Evolutionary conservation across 2,797 vertebrate genomes (phyloP).

Genomic region (Periophthalmus magnuspinnatus): DNA sequence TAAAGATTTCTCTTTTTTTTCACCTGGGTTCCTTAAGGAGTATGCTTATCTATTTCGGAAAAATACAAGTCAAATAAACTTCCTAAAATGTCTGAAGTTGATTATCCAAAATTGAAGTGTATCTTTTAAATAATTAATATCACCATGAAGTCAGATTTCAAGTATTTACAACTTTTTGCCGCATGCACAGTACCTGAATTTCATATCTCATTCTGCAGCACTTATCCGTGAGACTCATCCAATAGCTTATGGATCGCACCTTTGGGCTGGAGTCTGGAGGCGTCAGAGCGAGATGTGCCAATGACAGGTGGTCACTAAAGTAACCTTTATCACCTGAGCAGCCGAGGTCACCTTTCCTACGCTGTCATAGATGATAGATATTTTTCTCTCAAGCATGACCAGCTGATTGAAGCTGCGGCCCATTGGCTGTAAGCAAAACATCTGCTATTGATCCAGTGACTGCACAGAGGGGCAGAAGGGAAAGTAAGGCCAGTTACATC

Average conservation of each 20-base stretch:
- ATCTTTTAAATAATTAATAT: not conserved
- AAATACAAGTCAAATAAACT: conserved; percentile 2
- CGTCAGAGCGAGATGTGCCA: conserved; percentile 52
- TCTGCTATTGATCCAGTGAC: conserved; percentile 50
- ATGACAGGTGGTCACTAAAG: conserved; percentile 71
- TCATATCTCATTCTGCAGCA: conserved; percentile 60
- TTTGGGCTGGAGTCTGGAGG: conserved; percentile 55
- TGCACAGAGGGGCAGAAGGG: conserved; percentile 12
- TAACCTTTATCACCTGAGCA: conserved; percentile 72
- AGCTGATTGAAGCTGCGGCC: conserved; percentile 52
- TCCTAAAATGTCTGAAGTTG: not conserved
- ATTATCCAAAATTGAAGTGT: conserved; percentile 29
- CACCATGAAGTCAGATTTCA: not conserved
- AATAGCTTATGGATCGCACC: conserved; percentile 66
- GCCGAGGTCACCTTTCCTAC: conserved; percentile 67
- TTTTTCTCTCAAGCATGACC: conserved; percentile 45
- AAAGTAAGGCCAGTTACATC: conserved; percentile 11
- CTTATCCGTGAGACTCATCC: conserved; percentile 36
- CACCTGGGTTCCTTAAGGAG: conserved; percentile 39
- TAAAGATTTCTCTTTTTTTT: conserved; percentile 53
- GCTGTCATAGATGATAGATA: conserved; percentile 65
- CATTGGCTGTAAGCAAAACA: conserved; percentile 61
- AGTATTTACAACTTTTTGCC: conserved; percentile 2
- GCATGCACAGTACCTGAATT: conserved; percentile 42
- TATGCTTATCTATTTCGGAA: conserved; percentile 36